Base-by-base conservation (phyloP, 2,797 vertebrate genomes). In the Syngnathus acus region DNA sequence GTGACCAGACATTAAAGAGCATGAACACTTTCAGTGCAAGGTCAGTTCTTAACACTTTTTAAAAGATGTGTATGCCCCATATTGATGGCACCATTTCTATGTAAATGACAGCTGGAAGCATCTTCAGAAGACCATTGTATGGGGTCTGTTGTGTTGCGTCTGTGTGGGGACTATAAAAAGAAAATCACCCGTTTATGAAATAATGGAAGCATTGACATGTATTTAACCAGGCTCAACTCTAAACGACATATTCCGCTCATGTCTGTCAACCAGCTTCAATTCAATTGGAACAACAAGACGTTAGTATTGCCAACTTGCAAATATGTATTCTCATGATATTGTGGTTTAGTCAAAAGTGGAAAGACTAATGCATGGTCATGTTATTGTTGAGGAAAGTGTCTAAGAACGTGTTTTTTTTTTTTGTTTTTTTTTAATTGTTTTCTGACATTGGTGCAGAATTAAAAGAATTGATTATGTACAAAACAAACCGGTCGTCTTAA, bases 21-120 rank as follows among this genome's bases (percentile, higher is more conserved):
- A 87, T 88, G 88, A 89, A 91, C 85, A 86, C 86, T 89, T 89
- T 86, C 84, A 90, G 89, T 84, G 90, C 89, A 89, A 91, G 89
- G 88, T 89, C 84, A 86, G 86, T 89, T 90, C 89, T 90, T 90
- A 90, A 89, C 88, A 90, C 88, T 89, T 91, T 91, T 89, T 88
- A 87, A 90, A 91, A 65, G 81, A 87, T 87, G 85, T 73, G 81
- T 91, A 91, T 89, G 92, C 91, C 92, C 92, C 92, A 93, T 93
- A 93, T 93, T 93, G 91, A 93, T 92, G 91, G 91, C 91, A 93
- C 89, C 76, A 88, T 92, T 91, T 92, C 86, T 92, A 91, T 90
- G 87, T 91, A 90, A 90, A 86, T 87, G 86, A 89, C 82, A 83
- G 83, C 81, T 84, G 78, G 32, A 86, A 85, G 83, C 86, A 86